A percentile compares a stretch with the other conserved stretches of the same genome.
These are phyloP conservation scores for Digitonthophagus gazella DNA, from an alignment of 2,888 invertebrate species.

Conservation along the genomic window DNA sequence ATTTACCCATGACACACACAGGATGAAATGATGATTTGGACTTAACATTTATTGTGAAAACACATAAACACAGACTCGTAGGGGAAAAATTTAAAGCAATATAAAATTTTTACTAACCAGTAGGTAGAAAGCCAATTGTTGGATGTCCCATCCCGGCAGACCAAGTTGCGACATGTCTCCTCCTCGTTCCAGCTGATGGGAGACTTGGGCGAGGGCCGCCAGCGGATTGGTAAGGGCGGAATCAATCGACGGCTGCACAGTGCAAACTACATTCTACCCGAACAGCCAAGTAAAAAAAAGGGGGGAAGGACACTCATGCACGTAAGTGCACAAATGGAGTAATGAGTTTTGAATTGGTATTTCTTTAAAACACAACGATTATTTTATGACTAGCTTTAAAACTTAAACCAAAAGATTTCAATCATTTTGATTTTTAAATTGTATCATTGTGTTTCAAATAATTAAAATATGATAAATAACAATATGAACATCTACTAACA, in stretches of 20 bases:
- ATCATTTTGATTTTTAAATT: conserved; percentile 1
- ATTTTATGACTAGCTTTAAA: background rate
- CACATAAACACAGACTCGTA: background rate
- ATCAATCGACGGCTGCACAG: conserved; percentile 48
- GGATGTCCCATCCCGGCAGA: conserved; percentile 71
- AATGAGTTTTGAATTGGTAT: background rate
- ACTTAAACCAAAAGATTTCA: background rate
- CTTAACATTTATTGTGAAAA: background rate
- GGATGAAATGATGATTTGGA: background rate
- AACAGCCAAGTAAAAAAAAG: conserved; percentile 39
- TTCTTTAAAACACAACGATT: background rate
- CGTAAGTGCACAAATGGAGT: conserved; percentile 23
- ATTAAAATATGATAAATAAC: background rate
- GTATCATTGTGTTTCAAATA: background rate
- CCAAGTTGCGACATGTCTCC: conserved; percentile 51
- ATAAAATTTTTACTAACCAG: conserved; percentile 58
- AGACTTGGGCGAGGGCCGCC: conserved; percentile 52
- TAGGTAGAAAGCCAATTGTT: conserved; percentile 69
- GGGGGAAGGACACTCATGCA: conserved; percentile 23
- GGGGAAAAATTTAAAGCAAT: conserved; percentile 20
- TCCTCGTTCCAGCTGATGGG: conserved; percentile 49
- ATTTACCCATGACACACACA: background rate
- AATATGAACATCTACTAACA: background rate
- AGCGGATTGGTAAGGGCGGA: conserved; percentile 49
- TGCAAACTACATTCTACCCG: conserved; percentile 46